Conservation (phyloP, 1,140 invertebrate species). For the Listronotus oregonensis region DNA sequence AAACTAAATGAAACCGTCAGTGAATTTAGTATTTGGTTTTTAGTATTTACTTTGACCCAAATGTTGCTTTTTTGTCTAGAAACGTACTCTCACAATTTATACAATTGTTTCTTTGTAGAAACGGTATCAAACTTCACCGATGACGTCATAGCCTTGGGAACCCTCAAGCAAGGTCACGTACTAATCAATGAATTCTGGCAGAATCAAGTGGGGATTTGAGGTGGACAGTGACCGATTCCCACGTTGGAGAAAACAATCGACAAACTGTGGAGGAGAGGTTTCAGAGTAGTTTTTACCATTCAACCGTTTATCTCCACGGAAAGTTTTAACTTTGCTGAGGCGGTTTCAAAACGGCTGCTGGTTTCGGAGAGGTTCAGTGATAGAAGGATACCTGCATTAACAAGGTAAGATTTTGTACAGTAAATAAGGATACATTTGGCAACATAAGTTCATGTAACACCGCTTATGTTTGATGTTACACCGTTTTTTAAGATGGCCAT, state of each 20-base stretch:
- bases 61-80: too few relatives aligned
- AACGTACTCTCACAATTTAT: too few relatives aligned
- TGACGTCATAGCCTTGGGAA: slow-evolving; percentile 71
- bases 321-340: slow-evolving; percentile 76
- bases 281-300: slow-evolving; percentile 81
- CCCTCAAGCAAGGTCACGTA: slow-evolving; percentile 78
- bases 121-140: slow-evolving; percentile 82
- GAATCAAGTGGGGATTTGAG: slow-evolving; percentile 76
- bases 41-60: too few relatives aligned
- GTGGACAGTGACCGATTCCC: slow-evolving; percentile 75
- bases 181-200: slow-evolving; percentile 86
- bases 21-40: too few relatives aligned
- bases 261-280: slow-evolving; percentile 80
- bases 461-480: too few relatives aligned
- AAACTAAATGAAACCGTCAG: too few relatives aligned
- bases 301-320: slow-evolving; percentile 88
- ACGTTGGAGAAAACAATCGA: slow-evolving; percentile 78
- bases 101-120: slow-evolving; percentile 38
- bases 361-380: slow-evolving; percentile 75
- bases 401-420: slow-evolving; percentile 52
- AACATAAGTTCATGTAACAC: too few relatives aligned
- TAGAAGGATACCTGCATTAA: slow-evolving; percentile 73
- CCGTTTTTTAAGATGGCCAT: too few relatives aligned
- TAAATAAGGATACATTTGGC: too few relatives aligned
- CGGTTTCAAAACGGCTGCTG: slow-evolving; percentile 71